Percentiles rank a stretch among this genome's conserved stretches.
phyloP scores from a whole-genome alignment of 2,113 vertebrate species.

The Cebus imitator region DNA sequence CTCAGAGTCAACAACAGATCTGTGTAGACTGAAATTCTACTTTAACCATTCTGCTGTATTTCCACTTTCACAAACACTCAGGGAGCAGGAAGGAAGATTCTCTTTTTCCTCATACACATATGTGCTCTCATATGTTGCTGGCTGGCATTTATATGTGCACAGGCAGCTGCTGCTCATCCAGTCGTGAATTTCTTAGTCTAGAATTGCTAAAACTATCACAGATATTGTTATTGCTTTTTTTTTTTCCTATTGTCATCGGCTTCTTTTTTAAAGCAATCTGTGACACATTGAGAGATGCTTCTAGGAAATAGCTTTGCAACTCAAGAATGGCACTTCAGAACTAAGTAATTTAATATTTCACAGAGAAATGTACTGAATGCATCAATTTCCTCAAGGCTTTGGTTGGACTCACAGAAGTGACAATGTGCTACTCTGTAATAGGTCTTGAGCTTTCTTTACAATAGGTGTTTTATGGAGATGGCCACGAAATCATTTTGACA shows the following conservation, averaged over 20 bases:
- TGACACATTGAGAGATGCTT: conserved; percentile 66
- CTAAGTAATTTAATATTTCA: conserved; percentile 63
- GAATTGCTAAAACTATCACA: conserved; percentile 61
- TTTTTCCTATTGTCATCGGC: conserved; percentile 57
- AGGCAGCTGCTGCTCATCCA: conserved; percentile 15
- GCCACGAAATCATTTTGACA: conserved; percentile 52
- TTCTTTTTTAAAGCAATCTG: conserved; percentile 63
- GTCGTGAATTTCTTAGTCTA: conserved; percentile 30
- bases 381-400: conserved; percentile 61
- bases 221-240: conserved; percentile 39
- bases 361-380: conserved; percentile 55
- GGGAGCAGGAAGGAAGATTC: background rate
- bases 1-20: background rate
- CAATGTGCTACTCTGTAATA: conserved; percentile 51
- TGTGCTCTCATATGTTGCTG: background rate
- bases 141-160: conserved; percentile 2
- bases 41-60: background rate
- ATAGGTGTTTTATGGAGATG: background rate
- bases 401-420: conserved; percentile 47
- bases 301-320: conserved; percentile 66
- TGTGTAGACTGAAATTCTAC: background rate
- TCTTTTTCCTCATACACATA: background rate
- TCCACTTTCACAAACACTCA: background rate
- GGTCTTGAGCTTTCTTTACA: conserved; percentile 43
- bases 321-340: conserved; percentile 60